Evolutionary conservation across 2,113 vertebrate genomes (phyloP), one percentile per base, ranked within the genome.

Genomic region (Aramus guarauna): DNA sequence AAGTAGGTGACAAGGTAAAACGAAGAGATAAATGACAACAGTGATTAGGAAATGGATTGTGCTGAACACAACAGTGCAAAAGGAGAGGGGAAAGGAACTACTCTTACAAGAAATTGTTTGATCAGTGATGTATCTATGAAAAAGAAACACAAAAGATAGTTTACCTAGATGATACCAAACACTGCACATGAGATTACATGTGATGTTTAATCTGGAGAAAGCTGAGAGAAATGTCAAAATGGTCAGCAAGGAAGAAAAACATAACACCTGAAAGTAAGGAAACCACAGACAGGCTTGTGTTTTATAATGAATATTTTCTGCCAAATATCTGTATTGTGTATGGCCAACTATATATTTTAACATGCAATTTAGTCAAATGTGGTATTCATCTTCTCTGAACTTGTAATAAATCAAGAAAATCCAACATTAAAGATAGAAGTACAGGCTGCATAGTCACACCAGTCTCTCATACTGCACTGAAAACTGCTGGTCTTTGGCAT

Each of bases 1-100:
- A 96, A 93, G 91, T 94, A 97, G 96, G 96, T 97, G 97, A 98
- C 97, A 96, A 97, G 91, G 96, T 97, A 98, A 98, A 97, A 95
- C 34, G 71, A 95, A 97, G 85, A 98, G 95, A 98, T 97, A 97
- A 98, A 98, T 96, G 97, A 92, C 87, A 89, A 90, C 55, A 47
- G 56, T 90, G 83, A 94, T 87, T 90, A 69, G 43, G 60, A 48
- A 71, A 79, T 34, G 53, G 72, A 76, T 88, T 94, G 81, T 80
- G 37, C 50, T 77, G 58, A 72, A 63, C 56, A 27, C 22, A 85
- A 32, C 60, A 86, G 19, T 68, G 90, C 39, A 87, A 78, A 79
- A 32, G 53, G 91, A 96, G 67, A 89, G 26, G 39, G 19, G 7
- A 64, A 95, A 88, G 26, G 34, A 74, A 73, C 27, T 84, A 55